Base-by-base conservation (phyloP, 2,113 vertebrate species). In the Brachyhypopomus occidentalis region DNA sequence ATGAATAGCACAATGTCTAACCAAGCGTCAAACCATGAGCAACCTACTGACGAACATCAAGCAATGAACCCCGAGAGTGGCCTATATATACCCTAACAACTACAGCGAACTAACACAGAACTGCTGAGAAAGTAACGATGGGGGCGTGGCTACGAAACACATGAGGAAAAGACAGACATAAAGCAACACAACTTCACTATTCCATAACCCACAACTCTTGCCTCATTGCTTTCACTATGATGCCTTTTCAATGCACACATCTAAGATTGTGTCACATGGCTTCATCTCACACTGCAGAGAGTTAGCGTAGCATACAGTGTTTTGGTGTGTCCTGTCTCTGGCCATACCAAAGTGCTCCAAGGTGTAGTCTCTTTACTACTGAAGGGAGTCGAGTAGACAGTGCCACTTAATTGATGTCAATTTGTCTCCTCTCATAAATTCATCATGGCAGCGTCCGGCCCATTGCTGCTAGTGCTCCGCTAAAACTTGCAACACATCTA, bases 371-470 rank as follows among this genome's bases (percentile, higher is more conserved):
- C 59, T 66, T 78, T 74, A 78, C 62, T 73, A 71, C 63, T 79
- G 41, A 34, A 55, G 5, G 83, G 41, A 85, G 62, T 70, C 75
- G 5, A 67, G 52, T 64, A 71, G 72, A 27, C 45, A 78, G 64
- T 12, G 64, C 6, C 36, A 67, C 66, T 72, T 86, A 75, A 72
- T 69, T 86, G 75, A 86, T 75, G 76, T 62, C 76, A 86, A 80
- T 86, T 86, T 83, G 82, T 79, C 75, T 75, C 34, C 71, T 52
- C 78, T 84, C 79, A 86, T 75, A 84, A 86, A 86, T 77, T 73
- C 59, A 84, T 86, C 79, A 84, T 80, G 70, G 80, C 64, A 30
- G 55, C 67, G 60, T 79, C 77, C 27, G 63, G 77, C 79, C 48
- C 63, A 64, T 52, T 4, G 78, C 70, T 78, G 59, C 81, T 75